Conservation (phyloP, 2,113 vertebrate genomes). For the Procavia capensis region DNA sequence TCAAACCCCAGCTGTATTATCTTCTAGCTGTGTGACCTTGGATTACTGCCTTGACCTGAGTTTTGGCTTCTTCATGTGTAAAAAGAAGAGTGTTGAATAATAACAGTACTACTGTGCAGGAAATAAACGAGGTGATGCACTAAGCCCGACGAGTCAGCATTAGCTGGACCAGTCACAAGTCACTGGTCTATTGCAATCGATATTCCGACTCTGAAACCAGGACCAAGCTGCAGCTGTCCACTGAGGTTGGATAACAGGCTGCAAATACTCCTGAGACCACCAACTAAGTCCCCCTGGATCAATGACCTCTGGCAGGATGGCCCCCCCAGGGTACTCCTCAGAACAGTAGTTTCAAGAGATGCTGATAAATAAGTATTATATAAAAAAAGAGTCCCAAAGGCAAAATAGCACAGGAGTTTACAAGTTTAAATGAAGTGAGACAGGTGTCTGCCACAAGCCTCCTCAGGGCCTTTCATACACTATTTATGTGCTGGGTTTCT, state of each 20-base stretch:
- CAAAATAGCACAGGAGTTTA: background rate
- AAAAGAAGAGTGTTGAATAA: background rate
- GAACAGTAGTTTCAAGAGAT: background rate
- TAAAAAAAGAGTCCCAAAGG: background rate
- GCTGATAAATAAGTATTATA: background rate
- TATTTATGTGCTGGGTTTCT: background rate
- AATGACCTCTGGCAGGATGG: background rate
- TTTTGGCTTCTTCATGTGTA: background rate
- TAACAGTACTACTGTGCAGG: background rate
- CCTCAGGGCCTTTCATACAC: background rate
- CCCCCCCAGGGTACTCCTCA: background rate
- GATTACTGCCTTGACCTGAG: background rate
- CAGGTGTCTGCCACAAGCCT: background rate
- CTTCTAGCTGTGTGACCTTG: background rate
- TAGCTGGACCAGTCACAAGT: background rate
- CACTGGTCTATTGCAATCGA: background rate
- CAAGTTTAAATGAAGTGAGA: background rate
- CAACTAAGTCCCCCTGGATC: background rate
- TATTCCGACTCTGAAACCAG: background rate
- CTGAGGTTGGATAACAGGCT: background rate
- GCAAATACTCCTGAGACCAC: no score
- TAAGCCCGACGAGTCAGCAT: background rate
- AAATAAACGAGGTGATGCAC: background rate
- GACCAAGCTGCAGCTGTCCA: background rate
- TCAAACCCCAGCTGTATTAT: background rate